Conservation (phyloP, 2,888 invertebrate genomes). For the Meganola albula region DNA sequence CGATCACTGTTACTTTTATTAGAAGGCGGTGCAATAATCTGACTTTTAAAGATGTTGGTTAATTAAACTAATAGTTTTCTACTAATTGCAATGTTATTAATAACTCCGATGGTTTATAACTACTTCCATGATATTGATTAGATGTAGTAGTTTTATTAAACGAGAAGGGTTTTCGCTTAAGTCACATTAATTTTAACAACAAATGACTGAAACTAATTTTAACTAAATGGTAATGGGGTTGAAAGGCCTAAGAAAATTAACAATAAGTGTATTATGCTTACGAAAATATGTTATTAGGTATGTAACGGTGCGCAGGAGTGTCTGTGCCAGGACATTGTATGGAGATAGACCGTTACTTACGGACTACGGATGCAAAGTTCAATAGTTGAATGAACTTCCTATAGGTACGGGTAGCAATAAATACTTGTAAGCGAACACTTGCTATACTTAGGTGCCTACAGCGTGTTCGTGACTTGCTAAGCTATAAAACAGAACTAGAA, state of each 20-base stretch:
- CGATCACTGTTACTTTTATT: slow-evolving; percentile 37
- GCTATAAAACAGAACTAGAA: no score
- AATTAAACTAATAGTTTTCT: background rate
- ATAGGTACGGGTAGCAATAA: no score
- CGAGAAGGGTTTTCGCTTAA: no score
- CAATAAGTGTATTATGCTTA: no score
- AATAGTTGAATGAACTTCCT: slow-evolving; percentile 46
- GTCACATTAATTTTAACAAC: no score
- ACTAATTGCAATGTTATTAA: background rate
- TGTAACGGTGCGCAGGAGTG: slow-evolving; percentile 29
- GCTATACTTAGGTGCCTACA: no score
- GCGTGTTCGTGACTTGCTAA: no score
- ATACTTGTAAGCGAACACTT: no score
- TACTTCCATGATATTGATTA: no score
- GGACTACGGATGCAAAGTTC: slow-evolving; percentile 28
- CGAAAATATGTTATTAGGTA: slow-evolving; percentile 15
- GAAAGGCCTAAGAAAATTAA: slow-evolving; percentile 27
- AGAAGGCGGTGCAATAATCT: slow-evolving; percentile 1
- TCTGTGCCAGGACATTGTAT: slow-evolving; percentile 33
- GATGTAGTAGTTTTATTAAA: no score
- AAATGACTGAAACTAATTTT: slow-evolving; percentile 36
- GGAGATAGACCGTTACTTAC: slow-evolving; percentile 34
- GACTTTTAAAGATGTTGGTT: background rate
- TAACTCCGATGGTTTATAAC: no score
- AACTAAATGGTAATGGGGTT: slow-evolving; percentile 25